phyloP scores from a whole-genome alignment of 2,888 invertebrate genomes.

The Eurytoma californica region DNA sequence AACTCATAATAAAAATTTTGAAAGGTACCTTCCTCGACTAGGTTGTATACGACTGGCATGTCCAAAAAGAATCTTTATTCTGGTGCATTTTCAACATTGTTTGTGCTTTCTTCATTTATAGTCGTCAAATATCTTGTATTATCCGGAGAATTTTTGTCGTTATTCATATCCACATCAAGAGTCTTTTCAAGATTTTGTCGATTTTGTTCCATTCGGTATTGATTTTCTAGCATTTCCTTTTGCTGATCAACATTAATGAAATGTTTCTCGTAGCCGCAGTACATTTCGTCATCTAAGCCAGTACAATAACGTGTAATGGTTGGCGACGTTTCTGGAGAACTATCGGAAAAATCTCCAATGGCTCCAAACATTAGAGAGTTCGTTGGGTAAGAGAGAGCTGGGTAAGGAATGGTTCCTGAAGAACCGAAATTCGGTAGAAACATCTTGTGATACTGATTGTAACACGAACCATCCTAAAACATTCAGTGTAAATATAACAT shows the following conservation, averaged over 20 bases:
- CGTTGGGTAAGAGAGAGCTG: conserved; percentile 61
- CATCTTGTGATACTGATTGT: conserved; percentile 68
- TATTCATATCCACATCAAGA: conserved; percentile 56
- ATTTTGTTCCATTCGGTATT: conserved; percentile 62
- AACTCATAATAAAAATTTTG: conserved; percentile 24
- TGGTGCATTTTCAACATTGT: conserved; percentile 62
- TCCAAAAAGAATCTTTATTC: conserved; percentile 58
- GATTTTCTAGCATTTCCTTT: conserved; percentile 60
- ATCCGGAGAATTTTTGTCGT: conserved; percentile 47
- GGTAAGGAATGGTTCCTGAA: conserved; percentile 62
- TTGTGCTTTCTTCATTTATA: conserved; percentile 66
- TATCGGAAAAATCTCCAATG: conserved; percentile 67
- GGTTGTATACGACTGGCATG: conserved; percentile 57
- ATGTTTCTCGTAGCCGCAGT: conserved; percentile 62
- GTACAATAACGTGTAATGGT: conserved; percentile 63
- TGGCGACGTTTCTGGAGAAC: conserved; percentile 66
- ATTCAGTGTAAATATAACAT: neutral
- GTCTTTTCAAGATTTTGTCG: conserved; percentile 62
- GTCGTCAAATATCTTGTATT: conserved; percentile 65
- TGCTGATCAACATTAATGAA: conserved; percentile 59
- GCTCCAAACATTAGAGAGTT: conserved; percentile 66
- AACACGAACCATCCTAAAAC: conserved; percentile 64
- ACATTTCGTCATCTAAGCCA: conserved; percentile 59
- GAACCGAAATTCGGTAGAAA: conserved; percentile 63
- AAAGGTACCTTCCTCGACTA: conserved; percentile 58